Conservation (phyloP, 2,113 vertebrate species). For the Corythornis vintsioides region DNA sequence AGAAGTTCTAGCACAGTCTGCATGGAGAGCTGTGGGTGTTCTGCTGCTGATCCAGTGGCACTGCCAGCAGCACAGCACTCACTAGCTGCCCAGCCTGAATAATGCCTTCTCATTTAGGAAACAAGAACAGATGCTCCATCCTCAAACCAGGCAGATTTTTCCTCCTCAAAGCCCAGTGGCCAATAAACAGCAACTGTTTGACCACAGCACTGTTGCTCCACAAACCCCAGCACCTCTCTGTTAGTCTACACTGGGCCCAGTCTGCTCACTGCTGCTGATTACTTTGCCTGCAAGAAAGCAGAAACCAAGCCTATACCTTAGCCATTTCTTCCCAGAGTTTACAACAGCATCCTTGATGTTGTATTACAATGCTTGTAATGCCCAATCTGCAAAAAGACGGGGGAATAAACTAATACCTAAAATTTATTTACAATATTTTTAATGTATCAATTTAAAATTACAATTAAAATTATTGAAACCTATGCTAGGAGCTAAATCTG, state of each 20-base stretch:
- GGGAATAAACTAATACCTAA: neutral
- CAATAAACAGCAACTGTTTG: constrained; percentile 28
- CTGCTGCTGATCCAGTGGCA: constrained; percentile 49
- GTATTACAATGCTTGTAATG: neutral
- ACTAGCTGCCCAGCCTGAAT: constrained; percentile 51
- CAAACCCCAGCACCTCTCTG: neutral
- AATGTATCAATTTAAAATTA: neutral
- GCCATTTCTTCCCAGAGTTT: neutral
- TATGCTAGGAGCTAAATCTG: neutral
- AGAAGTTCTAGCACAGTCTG: constrained; percentile 57
- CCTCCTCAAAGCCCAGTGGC: neutral
- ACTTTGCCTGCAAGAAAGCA: neutral
- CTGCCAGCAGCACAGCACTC: constrained; percentile 23
- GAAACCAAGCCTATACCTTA: neutral
- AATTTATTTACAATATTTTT: neutral
- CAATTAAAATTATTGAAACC: neutral
- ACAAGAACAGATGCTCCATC: neutral
- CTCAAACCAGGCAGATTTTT: neutral
- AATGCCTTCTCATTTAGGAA: constrained; percentile 16
- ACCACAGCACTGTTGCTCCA: neutral
- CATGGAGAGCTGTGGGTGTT: constrained; percentile 59
- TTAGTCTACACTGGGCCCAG: neutral
- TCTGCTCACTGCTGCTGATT: neutral
- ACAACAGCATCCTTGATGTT: neutral
- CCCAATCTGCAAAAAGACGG: neutral